Base-by-base conservation (phyloP, 2,888 invertebrate genomes). In the Agapostemon virescens region DNA sequence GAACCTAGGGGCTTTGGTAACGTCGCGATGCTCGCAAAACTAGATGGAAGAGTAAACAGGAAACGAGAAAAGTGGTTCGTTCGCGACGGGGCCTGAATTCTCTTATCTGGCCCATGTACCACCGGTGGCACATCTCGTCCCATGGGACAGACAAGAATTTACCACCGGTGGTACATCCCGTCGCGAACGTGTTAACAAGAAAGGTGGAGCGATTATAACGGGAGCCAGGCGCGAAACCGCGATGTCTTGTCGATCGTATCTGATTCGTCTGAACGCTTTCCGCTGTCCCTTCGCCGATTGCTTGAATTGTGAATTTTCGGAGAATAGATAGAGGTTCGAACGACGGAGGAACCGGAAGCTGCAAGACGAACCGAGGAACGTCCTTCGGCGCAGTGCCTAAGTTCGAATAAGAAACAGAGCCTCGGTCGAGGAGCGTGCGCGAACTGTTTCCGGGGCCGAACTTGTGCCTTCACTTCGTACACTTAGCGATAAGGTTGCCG, bases 381-480 rank as follows among this genome's bases (percentile, higher is more conserved):
- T n/a, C 36, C 38, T 45, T 52, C 15, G 49, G n/a, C 49, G 11
- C 2, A 49, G 11, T 49, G 49, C n/a, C 49, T n/a, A 11, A n/a
- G 49, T n/a, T n/a, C n/a, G 49, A 49, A 4, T 49, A 3, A 49
- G n/a, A 49, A 49, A 49, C n/a, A 49, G 11, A 49, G n/a, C 49
- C 49, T 49, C 11, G n/a, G 49, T 49, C 49, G n/a, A 49, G 49
- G 49, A 49, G 49, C 49, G 49, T 49, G 26, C 30, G 63, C 15
- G 79, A 80, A 20, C 45, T 20, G 20, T 73, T 40, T 36, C 45
- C 55, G 52, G 42, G 79, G 38, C 42, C 58, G 63, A 79, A 74
- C 66, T 82, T 67, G 83, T 82, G 82, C 83, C 82, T 82, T 83
- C 79, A 74, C 72, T 77, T 76, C 40, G 26, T 72, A 82, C 73